Percentiles rank a stretch among this genome's conserved stretches.
Evolutionary conservation across 2,113 vertebrate genomes (phyloP).

Genomic region (Lonchura striata): DNA sequence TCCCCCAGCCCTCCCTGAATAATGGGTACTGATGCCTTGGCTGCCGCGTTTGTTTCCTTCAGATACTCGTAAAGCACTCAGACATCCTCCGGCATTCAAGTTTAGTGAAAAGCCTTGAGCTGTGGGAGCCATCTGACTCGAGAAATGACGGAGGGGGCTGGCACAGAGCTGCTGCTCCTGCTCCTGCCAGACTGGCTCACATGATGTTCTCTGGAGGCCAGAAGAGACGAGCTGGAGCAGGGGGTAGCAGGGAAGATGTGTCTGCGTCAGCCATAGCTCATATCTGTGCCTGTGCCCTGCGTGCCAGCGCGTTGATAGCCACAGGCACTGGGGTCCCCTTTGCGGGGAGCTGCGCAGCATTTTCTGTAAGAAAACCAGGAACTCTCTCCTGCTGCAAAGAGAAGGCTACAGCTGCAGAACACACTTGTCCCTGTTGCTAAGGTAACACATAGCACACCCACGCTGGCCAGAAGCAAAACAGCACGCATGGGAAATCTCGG

Average conservation of each 20-base stretch:
- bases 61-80: not conserved
- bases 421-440: slow-evolving; percentile 35
- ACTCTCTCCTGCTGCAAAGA: not conserved
- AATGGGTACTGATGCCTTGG: not conserved
- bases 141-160: not conserved
- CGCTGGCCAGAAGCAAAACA: not conserved
- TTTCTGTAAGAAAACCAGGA: not conserved
- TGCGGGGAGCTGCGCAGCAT: not conserved
- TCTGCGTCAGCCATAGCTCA: not conserved
- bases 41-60: not conserved
- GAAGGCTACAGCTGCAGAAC: slow-evolving; percentile 25
- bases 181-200: slow-evolving; percentile 9
- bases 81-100: not conserved
- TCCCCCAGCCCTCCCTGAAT: not conserved
- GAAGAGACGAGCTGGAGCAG: not conserved
- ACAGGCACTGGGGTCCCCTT: not conserved
- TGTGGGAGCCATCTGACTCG: slow-evolving; percentile 5
- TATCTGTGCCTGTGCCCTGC: not conserved
- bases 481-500: not conserved
- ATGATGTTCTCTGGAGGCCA: not conserved
- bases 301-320: not conserved
- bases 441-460: slow-evolving; percentile 24
- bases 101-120: slow-evolving; percentile 6
- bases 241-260: not conserved
- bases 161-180: slow-evolving; percentile 2